Conservation (phyloP, 2,888 invertebrate genomes). For the Helicoverpa assulta region DNA sequence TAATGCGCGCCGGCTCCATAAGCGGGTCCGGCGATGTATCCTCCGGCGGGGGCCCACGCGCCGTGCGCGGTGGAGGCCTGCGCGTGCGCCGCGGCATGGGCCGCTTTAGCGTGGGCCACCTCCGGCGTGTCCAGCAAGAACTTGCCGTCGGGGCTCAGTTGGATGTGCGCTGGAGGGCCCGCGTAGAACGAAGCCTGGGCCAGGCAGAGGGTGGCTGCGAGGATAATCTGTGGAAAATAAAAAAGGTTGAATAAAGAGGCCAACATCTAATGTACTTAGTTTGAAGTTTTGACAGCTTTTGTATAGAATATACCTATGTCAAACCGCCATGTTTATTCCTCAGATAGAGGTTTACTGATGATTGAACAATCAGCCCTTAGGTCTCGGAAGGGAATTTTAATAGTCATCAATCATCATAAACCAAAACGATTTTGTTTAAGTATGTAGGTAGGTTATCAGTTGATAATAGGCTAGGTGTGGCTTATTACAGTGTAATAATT, state of each 20-base stretch:
- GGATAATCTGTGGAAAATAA: constrained; percentile 80
- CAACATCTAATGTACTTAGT: too few species aligned
- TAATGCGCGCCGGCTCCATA: constrained; percentile 79
- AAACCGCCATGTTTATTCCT: too few species aligned
- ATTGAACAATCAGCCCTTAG: too few species aligned
- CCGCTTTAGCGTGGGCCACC: constrained; percentile 88
- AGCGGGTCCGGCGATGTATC: constrained; percentile 70
- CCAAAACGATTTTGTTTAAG: too few species aligned
- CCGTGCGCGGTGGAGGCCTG: constrained; percentile 86
- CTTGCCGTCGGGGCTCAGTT: constrained; percentile 89
- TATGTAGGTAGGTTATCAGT: too few species aligned
- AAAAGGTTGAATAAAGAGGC: background rate
- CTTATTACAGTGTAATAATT: background rate
- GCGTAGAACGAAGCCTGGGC: constrained; percentile 90
- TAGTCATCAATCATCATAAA: too few species aligned
- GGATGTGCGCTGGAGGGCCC: constrained; percentile 85
- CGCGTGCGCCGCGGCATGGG: constrained; percentile 86
- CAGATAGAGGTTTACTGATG: too few species aligned
- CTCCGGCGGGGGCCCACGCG: constrained; percentile 84
- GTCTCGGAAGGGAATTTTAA: too few species aligned
- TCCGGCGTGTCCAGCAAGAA: constrained; percentile 89
- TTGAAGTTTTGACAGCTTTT: too few species aligned
- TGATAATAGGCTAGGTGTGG: background rate
- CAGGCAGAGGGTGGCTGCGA: constrained; percentile 86
- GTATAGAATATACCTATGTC: too few species aligned